Base-by-base conservation (phyloP, 2,797 vertebrate genomes). In the Peromyscus eremicus region DNA sequence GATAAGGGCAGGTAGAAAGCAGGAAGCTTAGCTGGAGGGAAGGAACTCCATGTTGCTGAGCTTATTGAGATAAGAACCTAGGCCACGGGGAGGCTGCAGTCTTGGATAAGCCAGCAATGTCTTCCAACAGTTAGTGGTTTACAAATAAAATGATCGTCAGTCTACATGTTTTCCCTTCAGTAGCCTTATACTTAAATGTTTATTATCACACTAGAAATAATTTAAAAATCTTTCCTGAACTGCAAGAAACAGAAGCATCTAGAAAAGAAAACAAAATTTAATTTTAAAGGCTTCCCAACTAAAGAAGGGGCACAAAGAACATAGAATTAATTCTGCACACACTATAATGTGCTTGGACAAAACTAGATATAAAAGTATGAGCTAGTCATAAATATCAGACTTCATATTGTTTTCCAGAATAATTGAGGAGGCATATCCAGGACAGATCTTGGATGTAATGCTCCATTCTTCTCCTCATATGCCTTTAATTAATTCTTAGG, bases 381-480 rank as follows among this genome's bases (percentile, higher is more conserved):
- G 70, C 97, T 89, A 94, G 93, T 97, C 91, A 93, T 97, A 94
- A 97, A 98, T 95, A 98, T 95, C 96, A 97, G 97, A 98, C 97
- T 97, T 98, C 98, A 98, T 94, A 57, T 70, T 92, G 84, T 97
- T 98, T 97, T 98, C 92, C 95, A 94, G 96, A 88, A 97, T 96
- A 97, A 95, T 96, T 96, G 96, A 97, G 97, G 98, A 97, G 90
- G 91, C 87, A 66, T 77, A 97, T 95, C 95, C 93, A 94, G 91
- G 66, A 90, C 75, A 97, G 92, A 96, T 91, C 29, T 93, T 97
- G 92, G 82, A 97, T 98, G 98, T 95, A 97, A 97, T 95, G n/a
- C 94, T 98, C 97, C 90, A 96, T 68, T 32, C 93, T 98, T 98
- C 88, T 93, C 70, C 71, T 97, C 96, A 96, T 96, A 90, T 97